Base-by-base conservation (phyloP, 2,888 invertebrate species). In the Bruchidius siliquastri region DNA sequence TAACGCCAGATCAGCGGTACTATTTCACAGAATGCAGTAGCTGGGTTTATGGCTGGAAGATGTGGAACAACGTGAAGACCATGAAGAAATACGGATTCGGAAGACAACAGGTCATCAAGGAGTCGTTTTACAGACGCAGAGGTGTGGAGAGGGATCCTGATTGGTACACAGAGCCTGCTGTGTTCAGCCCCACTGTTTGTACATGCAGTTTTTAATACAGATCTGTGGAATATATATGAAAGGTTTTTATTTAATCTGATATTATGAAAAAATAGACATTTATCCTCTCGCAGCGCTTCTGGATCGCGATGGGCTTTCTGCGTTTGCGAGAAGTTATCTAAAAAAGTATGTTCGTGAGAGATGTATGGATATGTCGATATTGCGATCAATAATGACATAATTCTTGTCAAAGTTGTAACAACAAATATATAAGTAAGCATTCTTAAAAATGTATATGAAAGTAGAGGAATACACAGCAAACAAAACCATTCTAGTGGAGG, bases 1-100 rank as follows among this genome's bases (percentile, higher is more conserved):
- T 88, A 72, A 79, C 88, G 13, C 90, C 90, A 0, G 90, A 90
- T 74, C 87, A 90, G 74, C 88, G 90, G 77, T 91, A 87, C 78
- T 88, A 87, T 79, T 89, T 88, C 80, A 88, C 90, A 2, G 85
- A 88, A 79, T 83, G 85, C 0, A 83, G 88, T 0, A 89, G 84
- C 81, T 90, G 88, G 86, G 88, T 88, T 79, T 90, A 91, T 83
- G 91, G 91, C 0, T 91, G 91, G 91, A 88, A 88, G 70, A 89
- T 90, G 86, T 88, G 87, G 83, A 87, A 89, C 76, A 76, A 78
- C 21, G 76, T 81, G 4, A 85, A 82, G 76, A 80, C 77, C 21
- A 81, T 81, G 72, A 76, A 78, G 26, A 81, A 81, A 49, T 82
- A 86, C 18, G 87, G 88, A 82, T 86, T 79, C 77, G 90, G 90